Evolutionary conservation across 2,888 invertebrate species (phyloP).

Genomic region (Drosophila infuscata): DNA sequence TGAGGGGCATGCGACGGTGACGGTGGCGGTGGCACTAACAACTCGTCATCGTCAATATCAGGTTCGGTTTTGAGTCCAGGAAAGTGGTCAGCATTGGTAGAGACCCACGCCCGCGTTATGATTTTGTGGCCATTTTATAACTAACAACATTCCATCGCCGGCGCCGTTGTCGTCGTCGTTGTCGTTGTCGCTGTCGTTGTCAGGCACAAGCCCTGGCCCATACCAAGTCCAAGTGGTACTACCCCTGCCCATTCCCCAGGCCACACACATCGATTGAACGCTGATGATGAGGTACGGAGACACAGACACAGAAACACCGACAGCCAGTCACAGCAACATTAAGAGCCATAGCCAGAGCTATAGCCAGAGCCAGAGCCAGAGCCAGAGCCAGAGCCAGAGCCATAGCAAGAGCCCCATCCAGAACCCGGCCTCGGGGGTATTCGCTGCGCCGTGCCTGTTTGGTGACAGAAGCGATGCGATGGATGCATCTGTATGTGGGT

Average conservation of each 20-base stretch:
- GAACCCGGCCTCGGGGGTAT: constrained; percentile 48
- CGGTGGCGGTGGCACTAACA: constrained; percentile 44
- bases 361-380: constrained; percentile 12
- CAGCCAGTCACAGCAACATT: constrained; percentile 13
- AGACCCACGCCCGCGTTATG: constrained; percentile 78
- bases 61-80: constrained; percentile 62
- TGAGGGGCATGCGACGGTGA: constrained; percentile 17
- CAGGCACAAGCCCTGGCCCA: constrained; percentile 29
- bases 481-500: constrained; percentile 48
- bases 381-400: constrained; percentile 14
- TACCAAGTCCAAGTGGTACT: constrained; percentile 7
- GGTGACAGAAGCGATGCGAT: constrained; percentile 67
- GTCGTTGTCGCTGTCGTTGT: constrained; percentile 26
- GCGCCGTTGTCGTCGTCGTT: constrained; percentile 43
- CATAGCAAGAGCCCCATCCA: constrained; percentile 7
- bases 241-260: constrained; percentile 37
- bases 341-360: constrained; percentile 11
- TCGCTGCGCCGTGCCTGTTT: constrained; percentile 37
- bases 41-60: constrained; percentile 75
- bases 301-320: constrained; percentile 30
- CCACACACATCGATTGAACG: constrained; percentile 66
- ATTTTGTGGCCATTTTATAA: constrained; percentile 81
- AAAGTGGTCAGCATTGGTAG: constrained; percentile 40
- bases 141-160: constrained; percentile 75
- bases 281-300: constrained; percentile 56